Conservation (phyloP, 2,888 invertebrate species). For the Ecliptopera silaceata region DNA sequence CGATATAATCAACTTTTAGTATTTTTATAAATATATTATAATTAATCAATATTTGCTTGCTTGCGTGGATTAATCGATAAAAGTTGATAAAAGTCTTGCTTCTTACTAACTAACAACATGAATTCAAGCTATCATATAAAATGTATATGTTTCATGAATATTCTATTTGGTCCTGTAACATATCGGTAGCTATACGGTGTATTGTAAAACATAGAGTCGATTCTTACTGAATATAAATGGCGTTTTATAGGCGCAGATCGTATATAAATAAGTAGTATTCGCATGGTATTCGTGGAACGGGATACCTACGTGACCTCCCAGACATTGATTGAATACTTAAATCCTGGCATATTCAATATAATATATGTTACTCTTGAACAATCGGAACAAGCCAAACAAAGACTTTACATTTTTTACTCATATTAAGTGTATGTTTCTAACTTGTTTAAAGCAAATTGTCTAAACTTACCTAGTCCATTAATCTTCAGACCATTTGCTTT, state of each 20-base stretch:
- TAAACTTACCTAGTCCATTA: background rate
- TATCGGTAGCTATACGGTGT: slow-evolving; percentile 16
- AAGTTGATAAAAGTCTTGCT: too few species aligned
- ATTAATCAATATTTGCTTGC: too few species aligned
- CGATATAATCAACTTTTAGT: too few species aligned
- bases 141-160: too few species aligned
- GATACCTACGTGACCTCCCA: slow-evolving; percentile 31
- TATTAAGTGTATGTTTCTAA: too few species aligned
- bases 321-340: slow-evolving; percentile 41
- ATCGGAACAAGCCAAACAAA: background rate
- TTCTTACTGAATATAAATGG: slow-evolving; percentile 51
- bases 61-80: too few species aligned
- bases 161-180: background rate
- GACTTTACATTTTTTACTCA: too few species aligned
- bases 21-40: too few species aligned
- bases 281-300: slow-evolving; percentile 39
- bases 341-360: background rate
- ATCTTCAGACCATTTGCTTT: slow-evolving; percentile 32
- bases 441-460: slow-evolving; percentile 12
- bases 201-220: slow-evolving; percentile 28
- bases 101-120: too few species aligned
- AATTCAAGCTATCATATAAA: too few species aligned
- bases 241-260: slow-evolving; percentile 36
- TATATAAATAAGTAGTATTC: slow-evolving; percentile 30
- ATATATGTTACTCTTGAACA: background rate